Evolutionary conservation across 2,797 vertebrate species (phyloP).

Genomic region (Thaleichthys pacificus): DNA sequence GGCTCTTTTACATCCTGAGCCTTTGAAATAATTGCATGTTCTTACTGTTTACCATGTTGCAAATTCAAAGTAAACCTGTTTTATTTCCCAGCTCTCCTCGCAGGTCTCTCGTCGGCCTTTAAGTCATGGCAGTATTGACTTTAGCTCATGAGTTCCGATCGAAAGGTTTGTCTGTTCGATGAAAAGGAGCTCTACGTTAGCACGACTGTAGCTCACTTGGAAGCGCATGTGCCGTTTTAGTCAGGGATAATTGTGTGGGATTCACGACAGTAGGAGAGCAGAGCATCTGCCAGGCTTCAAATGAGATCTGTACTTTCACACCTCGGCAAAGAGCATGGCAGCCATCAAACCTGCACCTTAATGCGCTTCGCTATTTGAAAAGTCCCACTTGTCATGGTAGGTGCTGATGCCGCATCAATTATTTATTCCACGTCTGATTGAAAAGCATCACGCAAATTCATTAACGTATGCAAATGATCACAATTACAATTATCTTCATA

Average conservation of each 20-base stretch:
- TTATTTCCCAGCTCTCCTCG: conserved; percentile 42
- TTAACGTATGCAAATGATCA: conserved; percentile 83
- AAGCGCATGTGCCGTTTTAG: background rate
- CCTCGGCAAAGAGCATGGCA: conserved; percentile 59
- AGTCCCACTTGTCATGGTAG: conserved; percentile 68
- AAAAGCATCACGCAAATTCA: conserved; percentile 76
- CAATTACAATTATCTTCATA: conserved; percentile 82
- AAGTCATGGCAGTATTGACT: background rate
- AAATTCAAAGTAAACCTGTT: conserved; percentile 62
- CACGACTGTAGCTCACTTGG: background rate
- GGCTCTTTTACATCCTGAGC: conserved; percentile 58
- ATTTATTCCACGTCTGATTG: conserved; percentile 78
- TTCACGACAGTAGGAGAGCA: conserved; percentile 22
- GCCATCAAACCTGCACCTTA: conserved; percentile 69
- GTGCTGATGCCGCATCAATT: conserved; percentile 77
- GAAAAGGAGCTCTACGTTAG: conserved; percentile 28
- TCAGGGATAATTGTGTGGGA: conserved; percentile 25
- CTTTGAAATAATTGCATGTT: conserved; percentile 70
- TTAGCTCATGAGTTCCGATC: conserved; percentile 29
- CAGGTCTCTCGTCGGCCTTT: conserved; percentile 45
- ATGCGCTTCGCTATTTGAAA: conserved; percentile 68
- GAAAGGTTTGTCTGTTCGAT: conserved; percentile 19
- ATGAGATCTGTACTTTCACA: conserved; percentile 58
- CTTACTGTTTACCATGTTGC: conserved; percentile 74
- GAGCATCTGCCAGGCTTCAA: conserved; percentile 59